Base-by-base conservation (phyloP, 2,113 vertebrate genomes). In the Atrichornis clamosus region DNA sequence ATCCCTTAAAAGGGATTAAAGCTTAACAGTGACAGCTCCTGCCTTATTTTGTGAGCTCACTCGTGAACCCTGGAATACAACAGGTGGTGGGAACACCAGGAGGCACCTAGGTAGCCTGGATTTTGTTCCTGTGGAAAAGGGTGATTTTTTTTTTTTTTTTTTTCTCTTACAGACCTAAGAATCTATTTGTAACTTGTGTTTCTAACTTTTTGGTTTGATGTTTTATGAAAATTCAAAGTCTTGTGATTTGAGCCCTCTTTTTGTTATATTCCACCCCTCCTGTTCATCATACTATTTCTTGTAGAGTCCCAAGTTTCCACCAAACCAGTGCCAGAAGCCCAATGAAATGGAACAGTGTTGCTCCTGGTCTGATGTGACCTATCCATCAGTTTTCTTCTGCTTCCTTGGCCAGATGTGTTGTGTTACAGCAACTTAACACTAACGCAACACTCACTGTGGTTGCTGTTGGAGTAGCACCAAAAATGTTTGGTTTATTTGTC, bases 401-500 rank as follows among this genome's bases (percentile, higher is more conserved):
- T 90, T 92, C 67, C 27, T 79, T 41, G 63, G 32, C 63, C 63
- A 44, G 63, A 52, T 0, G 0, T 10, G 13, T 37, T 73, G 87
- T 3, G 3, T n/a, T 11, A 49, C 9, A 62, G 59, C 30, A 65
- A 65, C 50, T 69, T 85, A 47, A 47, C 26, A 74, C 73, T 86
- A 69, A 46, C 55, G 23, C 17, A 84, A 44, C n/a, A 32, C 41
- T 90, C 7, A 0, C 41, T 65, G 2, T 60, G 89, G 68, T 56
- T 81, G 59, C 60, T 50, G 18, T 78, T 95, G 91, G 44, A 69
- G n/a, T 27, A 67, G 46, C n/a, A 82, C 59, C 80, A 90, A 62
- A 82, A 81, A 89, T 67, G 63, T 53, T 67, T 44, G 69, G 70
- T 95, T 95, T 95, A 78, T 89, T 95, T 91, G 70, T 89, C 84